phyloP scores from a whole-genome alignment of 2,113 vertebrate genomes.

The Ginglymostoma cirratum region DNA sequence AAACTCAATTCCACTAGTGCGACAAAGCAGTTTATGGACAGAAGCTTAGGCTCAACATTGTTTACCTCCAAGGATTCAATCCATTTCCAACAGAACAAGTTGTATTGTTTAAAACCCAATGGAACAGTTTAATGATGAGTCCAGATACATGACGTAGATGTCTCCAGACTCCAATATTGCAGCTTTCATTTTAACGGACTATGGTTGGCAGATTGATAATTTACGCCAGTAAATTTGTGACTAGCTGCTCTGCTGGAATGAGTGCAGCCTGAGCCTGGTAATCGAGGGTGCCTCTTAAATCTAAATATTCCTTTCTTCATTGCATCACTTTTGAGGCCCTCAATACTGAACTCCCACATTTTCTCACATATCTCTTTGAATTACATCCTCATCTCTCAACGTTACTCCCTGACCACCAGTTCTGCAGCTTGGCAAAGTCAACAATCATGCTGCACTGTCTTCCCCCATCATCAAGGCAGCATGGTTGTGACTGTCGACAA shows the following conservation, averaged over 20 bases:
- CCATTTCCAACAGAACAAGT: neutral
- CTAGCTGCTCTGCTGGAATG: neutral
- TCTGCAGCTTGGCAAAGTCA: too few relatives aligned
- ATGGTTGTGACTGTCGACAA: too few relatives aligned
- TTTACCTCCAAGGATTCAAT: neutral
- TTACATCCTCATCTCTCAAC: too few relatives aligned
- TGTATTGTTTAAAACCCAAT: slow-evolving; percentile 1
- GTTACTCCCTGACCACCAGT: too few relatives aligned
- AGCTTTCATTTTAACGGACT: neutral
- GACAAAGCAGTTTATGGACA: neutral
- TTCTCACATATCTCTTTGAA: too few relatives aligned
- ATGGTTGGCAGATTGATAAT: neutral
- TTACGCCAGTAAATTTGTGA: neutral
- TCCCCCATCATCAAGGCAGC: too few relatives aligned
- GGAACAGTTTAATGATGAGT: slow-evolving; percentile 10
- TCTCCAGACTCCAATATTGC: neutral
- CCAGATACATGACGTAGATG: neutral
- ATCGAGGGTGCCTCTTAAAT: too few relatives aligned
- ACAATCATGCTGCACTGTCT: too few relatives aligned
- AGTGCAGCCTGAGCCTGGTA: too few relatives aligned
- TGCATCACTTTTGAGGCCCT: too few relatives aligned
- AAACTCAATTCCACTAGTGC: neutral
- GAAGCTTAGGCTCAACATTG: neutral
- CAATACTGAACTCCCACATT: too few relatives aligned
- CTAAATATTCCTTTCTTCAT: too few relatives aligned